phyloP scores from a whole-genome alignment of 2,888 invertebrate species.

The Esperia sulphurella region DNA sequence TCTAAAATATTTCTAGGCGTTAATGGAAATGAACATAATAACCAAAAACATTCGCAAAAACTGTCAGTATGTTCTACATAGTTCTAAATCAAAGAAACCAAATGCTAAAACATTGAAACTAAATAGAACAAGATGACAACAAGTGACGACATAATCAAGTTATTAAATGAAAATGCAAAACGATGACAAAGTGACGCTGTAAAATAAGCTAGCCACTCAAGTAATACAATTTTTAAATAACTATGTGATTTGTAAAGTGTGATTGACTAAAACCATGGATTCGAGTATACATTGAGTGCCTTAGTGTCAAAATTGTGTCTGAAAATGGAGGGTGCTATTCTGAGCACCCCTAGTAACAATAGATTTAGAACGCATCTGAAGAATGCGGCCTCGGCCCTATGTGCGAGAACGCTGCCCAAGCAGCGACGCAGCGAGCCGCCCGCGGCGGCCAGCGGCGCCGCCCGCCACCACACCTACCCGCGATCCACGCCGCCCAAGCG shows the following conservation, averaged over 20 bases:
- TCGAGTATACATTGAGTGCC: slow-evolving; percentile 39
- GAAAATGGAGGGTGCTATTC: slow-evolving; percentile 75
- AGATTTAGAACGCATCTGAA: slow-evolving; percentile 68
- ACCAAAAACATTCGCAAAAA: background rate
- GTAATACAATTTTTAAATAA: too few relatives aligned
- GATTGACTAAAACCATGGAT: slow-evolving; percentile 37
- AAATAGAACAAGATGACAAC: slow-evolving; percentile 2
- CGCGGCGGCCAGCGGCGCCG: slow-evolving; percentile 32
- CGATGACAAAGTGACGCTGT: background rate
- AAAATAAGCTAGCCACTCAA: background rate
- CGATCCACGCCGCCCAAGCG: slow-evolving; percentile 59
- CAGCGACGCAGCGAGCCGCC: slow-evolving; percentile 58
- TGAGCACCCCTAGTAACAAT: slow-evolving; percentile 70
- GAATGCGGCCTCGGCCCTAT: slow-evolving; percentile 70
- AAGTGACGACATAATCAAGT: background rate
- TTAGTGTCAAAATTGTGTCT: slow-evolving; percentile 9
- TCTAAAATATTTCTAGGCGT: too few relatives aligned
- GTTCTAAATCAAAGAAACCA: background rate
- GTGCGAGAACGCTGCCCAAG: slow-evolving; percentile 69
- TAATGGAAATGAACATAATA: slow-evolving; percentile 3
- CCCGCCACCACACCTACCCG: slow-evolving; percentile 68
- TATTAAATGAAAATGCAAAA: background rate
- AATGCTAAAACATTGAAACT: background rate
- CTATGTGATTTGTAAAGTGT: slow-evolving; percentile 2
- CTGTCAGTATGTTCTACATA: too few relatives aligned